phyloP scores from a whole-genome alignment of 1,140 invertebrate genomes.

The Drosophila micromelanica region DNA sequence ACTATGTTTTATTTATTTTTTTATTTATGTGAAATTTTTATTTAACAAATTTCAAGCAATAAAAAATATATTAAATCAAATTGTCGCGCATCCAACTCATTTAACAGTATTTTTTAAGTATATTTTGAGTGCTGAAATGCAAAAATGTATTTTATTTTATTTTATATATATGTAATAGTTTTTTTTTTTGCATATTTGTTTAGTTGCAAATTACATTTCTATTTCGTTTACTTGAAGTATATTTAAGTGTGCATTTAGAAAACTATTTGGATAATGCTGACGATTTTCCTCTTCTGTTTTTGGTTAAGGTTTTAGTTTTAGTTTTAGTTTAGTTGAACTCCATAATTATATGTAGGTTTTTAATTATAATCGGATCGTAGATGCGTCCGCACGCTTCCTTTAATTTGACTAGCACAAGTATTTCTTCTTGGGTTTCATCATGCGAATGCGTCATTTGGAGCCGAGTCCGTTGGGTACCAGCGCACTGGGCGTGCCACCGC shows the following conservation, averaged over 20 bases:
- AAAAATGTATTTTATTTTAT: slow-evolving; percentile 11
- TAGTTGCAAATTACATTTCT: slow-evolving; percentile 30
- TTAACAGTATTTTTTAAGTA: slow-evolving; percentile 7
- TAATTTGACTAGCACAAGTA: slow-evolving; percentile 85
- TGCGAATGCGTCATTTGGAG: slow-evolving; percentile 84
- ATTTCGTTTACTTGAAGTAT: slow-evolving; percentile 48
- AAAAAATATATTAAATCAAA: not conserved
- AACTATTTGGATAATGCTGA: slow-evolving; percentile 56
- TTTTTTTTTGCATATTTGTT: not conserved
- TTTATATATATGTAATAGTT: slow-evolving; percentile 1
- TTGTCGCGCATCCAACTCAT: not conserved
- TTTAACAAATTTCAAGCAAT: not conserved
- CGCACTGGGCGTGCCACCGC: slow-evolving; percentile 63
- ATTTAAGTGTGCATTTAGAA: slow-evolving; percentile 50
- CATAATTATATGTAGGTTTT: slow-evolving; percentile 41
- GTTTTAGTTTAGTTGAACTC: slow-evolving; percentile 65
- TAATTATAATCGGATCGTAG: slow-evolving; percentile 25
- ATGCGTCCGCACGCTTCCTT: slow-evolving; percentile 11
- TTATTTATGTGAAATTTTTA: not conserved
- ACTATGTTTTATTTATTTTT: not conserved
- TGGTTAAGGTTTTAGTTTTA: slow-evolving; percentile 67
- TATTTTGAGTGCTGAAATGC: no score
- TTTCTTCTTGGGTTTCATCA: slow-evolving; percentile 84
- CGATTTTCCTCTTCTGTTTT: slow-evolving; percentile 24
- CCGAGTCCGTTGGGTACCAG: slow-evolving; percentile 78